These are phyloP conservation scores for Ligdia adustata DNA, from an alignment of 2,888 invertebrate species.

Conservation along the genomic window DNA sequence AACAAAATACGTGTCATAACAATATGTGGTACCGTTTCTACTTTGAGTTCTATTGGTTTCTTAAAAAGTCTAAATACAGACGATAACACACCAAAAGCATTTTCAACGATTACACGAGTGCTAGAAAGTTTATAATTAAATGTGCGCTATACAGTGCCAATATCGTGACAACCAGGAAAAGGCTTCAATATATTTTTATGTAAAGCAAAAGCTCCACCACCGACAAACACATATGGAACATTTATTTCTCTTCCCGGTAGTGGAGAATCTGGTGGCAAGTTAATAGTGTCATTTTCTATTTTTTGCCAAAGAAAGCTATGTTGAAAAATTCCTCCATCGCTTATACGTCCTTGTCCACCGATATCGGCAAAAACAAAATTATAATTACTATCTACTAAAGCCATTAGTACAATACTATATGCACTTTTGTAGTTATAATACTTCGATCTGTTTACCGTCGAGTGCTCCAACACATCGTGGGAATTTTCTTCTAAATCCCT, in stretches of 20 bases:
- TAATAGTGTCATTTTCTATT: conserved; percentile 8
- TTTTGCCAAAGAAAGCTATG: conserved; percentile 16
- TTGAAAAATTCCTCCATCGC: conserved; percentile 25
- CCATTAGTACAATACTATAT: conserved; percentile 26
- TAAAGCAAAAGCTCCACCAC: conserved; percentile 28
- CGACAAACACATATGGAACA: conserved; percentile 30
- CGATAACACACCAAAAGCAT: too few relatives aligned
- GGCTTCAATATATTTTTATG: conserved; percentile 24
- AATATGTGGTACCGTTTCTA: conserved; percentile 5
- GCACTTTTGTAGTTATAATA: conserved; percentile 24
- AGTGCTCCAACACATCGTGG: conserved; percentile 23
- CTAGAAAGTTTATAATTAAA: too few relatives aligned
- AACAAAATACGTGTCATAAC: too few relatives aligned
- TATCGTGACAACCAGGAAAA: conserved; percentile 17
- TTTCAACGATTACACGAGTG: too few relatives aligned
- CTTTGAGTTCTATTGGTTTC: conserved; percentile 7
- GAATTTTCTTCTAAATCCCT: conserved; percentile 25
- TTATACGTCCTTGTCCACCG: conserved; percentile 24
- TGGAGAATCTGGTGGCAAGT: conserved; percentile 23
- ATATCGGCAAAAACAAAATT: conserved; percentile 2
- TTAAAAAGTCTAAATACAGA: conserved; percentile 8
- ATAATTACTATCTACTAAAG: conserved; percentile 22
- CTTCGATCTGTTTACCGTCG: conserved; percentile 24
- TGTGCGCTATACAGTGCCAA: too few relatives aligned
- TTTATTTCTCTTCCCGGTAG: conserved; percentile 20